Conservation (phyloP, 2,113 vertebrate species). For the Engystomops pustulosus region DNA sequence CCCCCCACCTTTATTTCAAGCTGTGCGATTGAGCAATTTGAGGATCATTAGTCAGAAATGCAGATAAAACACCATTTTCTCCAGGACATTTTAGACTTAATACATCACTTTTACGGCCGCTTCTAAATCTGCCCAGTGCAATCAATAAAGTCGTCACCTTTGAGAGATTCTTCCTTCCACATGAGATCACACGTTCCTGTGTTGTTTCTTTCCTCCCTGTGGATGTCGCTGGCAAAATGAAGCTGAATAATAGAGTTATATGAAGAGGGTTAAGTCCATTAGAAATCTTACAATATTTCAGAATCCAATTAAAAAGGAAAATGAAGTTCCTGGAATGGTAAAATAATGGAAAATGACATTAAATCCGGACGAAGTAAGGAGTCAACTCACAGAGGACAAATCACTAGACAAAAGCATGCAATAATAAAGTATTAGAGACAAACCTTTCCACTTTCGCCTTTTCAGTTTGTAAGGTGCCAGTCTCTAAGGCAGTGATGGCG, state of each 20-base stretch:
- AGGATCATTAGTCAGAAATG: conserved; percentile 28
- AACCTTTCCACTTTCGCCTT: too few species aligned
- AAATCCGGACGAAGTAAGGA: background rate
- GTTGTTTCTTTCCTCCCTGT: background rate
- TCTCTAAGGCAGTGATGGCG: too few species aligned
- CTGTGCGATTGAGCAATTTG: conserved; percentile 31
- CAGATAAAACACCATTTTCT: conserved; percentile 36
- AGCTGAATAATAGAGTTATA: conserved; percentile 14
- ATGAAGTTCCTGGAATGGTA: background rate
- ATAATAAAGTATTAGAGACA: background rate
- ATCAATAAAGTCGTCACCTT: conserved; percentile 50
- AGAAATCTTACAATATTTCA: background rate
- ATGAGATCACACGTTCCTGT: background rate
- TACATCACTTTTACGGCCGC: conserved; percentile 51
- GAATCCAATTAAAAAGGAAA: background rate
- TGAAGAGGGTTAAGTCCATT: background rate
- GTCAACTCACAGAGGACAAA: background rate
- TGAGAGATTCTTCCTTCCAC: conserved; percentile 45
- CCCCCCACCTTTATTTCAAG: background rate
- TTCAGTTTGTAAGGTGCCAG: too few species aligned
- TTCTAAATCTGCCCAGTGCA: conserved; percentile 46
- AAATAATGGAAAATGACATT: background rate
- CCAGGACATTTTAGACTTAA: conserved; percentile 39
- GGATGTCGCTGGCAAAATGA: conserved; percentile 26
- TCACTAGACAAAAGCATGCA: background rate